Percentiles rank a stretch among this genome's conserved stretches.
phyloP scores from a whole-genome alignment of 2,888 invertebrate genomes.

The Drosophila falleni region DNA sequence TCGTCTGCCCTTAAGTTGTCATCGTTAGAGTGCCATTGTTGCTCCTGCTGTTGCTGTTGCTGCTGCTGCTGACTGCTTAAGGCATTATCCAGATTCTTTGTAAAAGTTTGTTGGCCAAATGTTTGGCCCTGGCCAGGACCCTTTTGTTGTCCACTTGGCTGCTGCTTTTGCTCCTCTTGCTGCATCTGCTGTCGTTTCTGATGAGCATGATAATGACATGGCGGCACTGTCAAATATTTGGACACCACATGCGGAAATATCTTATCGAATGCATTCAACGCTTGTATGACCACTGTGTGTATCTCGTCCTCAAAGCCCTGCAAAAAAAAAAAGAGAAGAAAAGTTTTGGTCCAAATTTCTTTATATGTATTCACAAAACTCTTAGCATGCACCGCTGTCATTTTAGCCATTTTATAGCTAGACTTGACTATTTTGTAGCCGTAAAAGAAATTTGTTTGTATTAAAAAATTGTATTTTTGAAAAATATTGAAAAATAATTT shows the following conservation, averaged over 20 bases:
- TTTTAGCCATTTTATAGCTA: neutral
- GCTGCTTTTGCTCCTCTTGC: constrained; percentile 30
- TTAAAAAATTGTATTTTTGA: too few species aligned
- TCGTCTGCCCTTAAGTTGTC: constrained; percentile 60
- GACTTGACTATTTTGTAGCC: too few species aligned
- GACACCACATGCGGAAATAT: constrained; percentile 85
- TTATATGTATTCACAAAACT: constrained; percentile 37
- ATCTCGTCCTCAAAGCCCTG: constrained; percentile 85
- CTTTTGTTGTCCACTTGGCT: constrained; percentile 77
- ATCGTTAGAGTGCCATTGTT: constrained; percentile 76
- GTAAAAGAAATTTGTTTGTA: too few species aligned
- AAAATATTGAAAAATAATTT: too few species aligned
- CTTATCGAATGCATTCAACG: constrained; percentile 85
- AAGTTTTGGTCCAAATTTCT: constrained; percentile 70
- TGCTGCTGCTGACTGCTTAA: constrained; percentile 72
- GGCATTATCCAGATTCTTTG: constrained; percentile 78
- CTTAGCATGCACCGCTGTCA: neutral
- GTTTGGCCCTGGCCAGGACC: constrained; percentile 69
- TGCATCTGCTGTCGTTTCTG: constrained; percentile 65
- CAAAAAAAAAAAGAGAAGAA: constrained; percentile 43
- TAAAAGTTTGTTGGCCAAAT: constrained; percentile 74
- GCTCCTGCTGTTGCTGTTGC: constrained; percentile 44
- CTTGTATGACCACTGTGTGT: constrained; percentile 86
- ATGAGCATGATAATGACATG: constrained; percentile 79
- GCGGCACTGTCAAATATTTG: constrained; percentile 84